Evolutionary conservation across 2,888 invertebrate genomes (phyloP).

Genomic region (Chydorus sphaericus): DNA sequence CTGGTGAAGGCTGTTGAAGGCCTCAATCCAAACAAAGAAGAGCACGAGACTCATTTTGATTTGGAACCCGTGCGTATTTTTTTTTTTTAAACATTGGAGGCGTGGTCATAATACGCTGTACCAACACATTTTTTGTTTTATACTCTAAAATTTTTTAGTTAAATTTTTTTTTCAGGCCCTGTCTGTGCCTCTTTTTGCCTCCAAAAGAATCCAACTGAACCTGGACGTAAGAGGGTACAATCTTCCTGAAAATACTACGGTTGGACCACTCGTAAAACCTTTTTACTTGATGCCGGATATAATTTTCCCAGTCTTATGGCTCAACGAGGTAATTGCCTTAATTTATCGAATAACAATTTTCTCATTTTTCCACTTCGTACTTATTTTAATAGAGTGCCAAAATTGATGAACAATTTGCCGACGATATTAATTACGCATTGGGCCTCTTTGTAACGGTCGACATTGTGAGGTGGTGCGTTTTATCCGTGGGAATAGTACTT

Average conservation of each 20-base stretch:
- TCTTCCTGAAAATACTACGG: slow-evolving; percentile 16
- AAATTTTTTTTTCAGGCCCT: slow-evolving; percentile 20
- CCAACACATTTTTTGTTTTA: too few relatives aligned
- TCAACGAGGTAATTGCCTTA: slow-evolving; percentile 18
- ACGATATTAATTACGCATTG: slow-evolving; percentile 1
- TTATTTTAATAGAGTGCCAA: slow-evolving; percentile 6
- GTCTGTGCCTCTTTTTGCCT: slow-evolving; percentile 19
- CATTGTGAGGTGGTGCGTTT: slow-evolving; percentile 9
- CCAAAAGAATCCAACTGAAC: slow-evolving; percentile 20
- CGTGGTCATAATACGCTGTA: neutral
- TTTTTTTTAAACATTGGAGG: too few relatives aligned
- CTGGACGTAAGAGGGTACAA: slow-evolving; percentile 17
- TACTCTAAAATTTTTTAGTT: too few relatives aligned
- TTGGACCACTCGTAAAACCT: too few relatives aligned
- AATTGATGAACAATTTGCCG: slow-evolving; percentile 10
- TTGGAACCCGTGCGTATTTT: slow-evolving; percentile 52
- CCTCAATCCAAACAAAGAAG: slow-evolving; percentile 45
- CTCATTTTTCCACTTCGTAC: too few relatives aligned
- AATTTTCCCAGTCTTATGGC: slow-evolving; percentile 20
- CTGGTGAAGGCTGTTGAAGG: slow-evolving; percentile 36
- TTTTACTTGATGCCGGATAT: slow-evolving; percentile 18
- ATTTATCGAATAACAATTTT: neutral
- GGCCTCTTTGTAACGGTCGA: slow-evolving; percentile 3
- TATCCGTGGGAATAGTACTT: slow-evolving; percentile 6
- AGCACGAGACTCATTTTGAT: slow-evolving; percentile 59